Evolutionary conservation across 92 coral and sea anemone species (phyloP), one percentile per base, ranked within the genome.

Genomic region (Desmophyllum pertusum): DNA sequence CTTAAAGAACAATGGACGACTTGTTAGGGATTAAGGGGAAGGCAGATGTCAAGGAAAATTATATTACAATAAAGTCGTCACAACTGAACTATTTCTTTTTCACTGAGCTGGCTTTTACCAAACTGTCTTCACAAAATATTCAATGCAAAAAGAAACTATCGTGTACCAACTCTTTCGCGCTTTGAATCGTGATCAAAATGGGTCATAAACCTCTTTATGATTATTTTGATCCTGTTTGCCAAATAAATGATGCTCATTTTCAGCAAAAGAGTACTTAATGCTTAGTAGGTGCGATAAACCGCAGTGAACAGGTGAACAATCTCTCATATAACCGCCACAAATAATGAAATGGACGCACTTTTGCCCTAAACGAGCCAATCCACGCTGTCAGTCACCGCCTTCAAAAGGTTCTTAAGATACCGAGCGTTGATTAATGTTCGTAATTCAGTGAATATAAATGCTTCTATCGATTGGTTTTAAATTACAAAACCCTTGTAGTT

Each of bases 381-480:
- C 86, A 53, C 10, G 71, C 86, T 73, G 79, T 29, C 61, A 38
- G 53, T 70, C 30, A 41, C 59, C 19, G 41, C 42, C 6, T 25
- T 66, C 33, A 33, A 80, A 81, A 8, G 14, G 78, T 15, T 53
- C 36, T 70, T 81, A 81, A 81, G 42, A 23, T 4, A 36, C 39
- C 27, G 46, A 46, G 63, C 9, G n/a, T 65, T 80, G 52, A 80
- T 80, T 80, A 67, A 80, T 68, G 65, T 13, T 35, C n/a, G 35
- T 37, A 17, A 48, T 79, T 67, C 30, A 33, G 64, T 21, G 53
- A 35, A 80, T 80, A 36, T 51, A 80, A 79, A 35, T 41, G 15
- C 25, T 37, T 6, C 6, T 80, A 50, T 67, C 21, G 25, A 51
- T 23, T 19, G 41, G 7, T 27, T 50, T 50, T 17, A 50, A 67